These are phyloP conservation scores for Solenopsis invicta DNA, from an alignment of 1,140 invertebrate species.

Conservation along the genomic window DNA sequence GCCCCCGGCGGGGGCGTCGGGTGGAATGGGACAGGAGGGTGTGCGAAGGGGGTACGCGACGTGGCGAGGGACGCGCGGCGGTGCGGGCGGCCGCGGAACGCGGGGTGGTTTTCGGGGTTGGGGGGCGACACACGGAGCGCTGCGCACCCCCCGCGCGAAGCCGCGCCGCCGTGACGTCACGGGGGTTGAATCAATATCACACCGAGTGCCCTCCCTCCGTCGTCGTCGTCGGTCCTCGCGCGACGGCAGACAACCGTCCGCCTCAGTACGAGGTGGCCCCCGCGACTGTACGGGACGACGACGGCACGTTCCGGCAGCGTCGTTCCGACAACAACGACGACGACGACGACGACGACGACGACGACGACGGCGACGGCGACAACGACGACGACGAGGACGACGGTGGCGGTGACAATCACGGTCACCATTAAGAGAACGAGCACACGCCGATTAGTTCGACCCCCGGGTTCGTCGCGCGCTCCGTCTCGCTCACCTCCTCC, in stretches of 20 bases:
- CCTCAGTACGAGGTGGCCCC: conserved; percentile 86
- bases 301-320: conserved; percentile 72
- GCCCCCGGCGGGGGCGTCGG: conserved; percentile 52
- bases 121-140: conserved; percentile 28
- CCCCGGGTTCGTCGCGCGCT: background rate
- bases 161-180: conserved; percentile 82
- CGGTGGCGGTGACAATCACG: conserved; percentile 11
- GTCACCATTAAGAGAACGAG: conserved; percentile 32
- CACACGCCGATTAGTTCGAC: conserved; percentile 4
- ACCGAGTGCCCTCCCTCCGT: conserved; percentile 70
- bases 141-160: conserved; percentile 69
- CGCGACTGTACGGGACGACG: conserved; percentile 83
- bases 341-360: conserved; percentile 60
- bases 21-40: background rate
- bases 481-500: conserved; percentile 14
- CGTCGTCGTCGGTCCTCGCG: conserved; percentile 66
- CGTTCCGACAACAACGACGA: conserved; percentile 75
- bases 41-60: conserved; percentile 24
- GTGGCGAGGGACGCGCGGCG: conserved; percentile 24
- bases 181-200: conserved; percentile 83
- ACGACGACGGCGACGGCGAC: conserved; percentile 25
- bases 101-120: background rate
- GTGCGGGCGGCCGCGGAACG: background rate
- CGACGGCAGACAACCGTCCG: conserved; percentile 75
- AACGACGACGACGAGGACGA: conserved; percentile 23